Evolutionary conservation across 1,140 invertebrate genomes (phyloP).

Genomic region (Magallana gigas): DNA sequence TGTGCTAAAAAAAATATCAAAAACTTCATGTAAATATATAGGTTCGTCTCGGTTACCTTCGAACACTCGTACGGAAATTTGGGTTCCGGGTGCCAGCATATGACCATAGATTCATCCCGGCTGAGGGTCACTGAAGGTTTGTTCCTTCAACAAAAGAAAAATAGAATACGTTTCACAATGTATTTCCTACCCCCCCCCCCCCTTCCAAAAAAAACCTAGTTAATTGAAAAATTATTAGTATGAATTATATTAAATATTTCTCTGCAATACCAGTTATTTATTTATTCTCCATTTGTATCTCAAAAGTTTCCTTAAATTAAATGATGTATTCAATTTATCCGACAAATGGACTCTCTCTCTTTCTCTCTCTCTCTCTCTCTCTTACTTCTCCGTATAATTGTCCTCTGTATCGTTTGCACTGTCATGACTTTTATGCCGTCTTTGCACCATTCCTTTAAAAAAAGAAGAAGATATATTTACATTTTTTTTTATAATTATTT

Average conservation of each 20-base stretch:
- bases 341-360: too few relatives aligned
- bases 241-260: too few relatives aligned
- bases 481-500: too few relatives aligned
- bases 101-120: slow-evolving; percentile 85
- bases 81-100: slow-evolving; percentile 91
- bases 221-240: too few relatives aligned
- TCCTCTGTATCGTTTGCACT: background rate
- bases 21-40: too few relatives aligned
- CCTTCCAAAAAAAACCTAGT: background rate
- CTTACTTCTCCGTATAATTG: background rate
- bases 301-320: too few relatives aligned
- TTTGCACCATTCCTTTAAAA: background rate
- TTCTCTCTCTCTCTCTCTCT: too few relatives aligned
- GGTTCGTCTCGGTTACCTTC: slow-evolving; percentile 70
- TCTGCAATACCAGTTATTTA: too few relatives aligned
- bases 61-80: slow-evolving; percentile 91
- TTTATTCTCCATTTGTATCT: too few relatives aligned
- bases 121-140: slow-evolving; percentile 54
- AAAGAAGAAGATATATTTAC: background rate
- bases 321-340: too few relatives aligned
- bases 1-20: too few relatives aligned
- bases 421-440: background rate
- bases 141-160: background rate
- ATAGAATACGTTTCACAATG: background rate
- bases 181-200: background rate